Evolutionary conservation across 2,888 invertebrate genomes (phyloP).

Genomic region (Thumatha senex): DNA sequence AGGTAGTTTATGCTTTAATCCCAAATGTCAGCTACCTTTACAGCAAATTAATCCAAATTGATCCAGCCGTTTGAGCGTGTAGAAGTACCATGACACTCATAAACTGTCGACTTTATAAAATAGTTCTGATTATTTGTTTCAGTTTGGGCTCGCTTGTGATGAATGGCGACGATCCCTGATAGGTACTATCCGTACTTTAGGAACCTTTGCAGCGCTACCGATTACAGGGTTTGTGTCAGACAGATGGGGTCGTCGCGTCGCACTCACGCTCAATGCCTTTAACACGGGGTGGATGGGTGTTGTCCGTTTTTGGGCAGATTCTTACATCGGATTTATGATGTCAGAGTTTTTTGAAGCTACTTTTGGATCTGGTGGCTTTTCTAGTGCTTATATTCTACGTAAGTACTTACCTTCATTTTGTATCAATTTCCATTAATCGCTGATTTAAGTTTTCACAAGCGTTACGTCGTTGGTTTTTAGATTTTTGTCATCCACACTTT

Average conservation of each 20-base stretch:
- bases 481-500: no score
- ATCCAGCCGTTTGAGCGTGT: no score
- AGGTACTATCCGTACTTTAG: constrained; percentile 87
- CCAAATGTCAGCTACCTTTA: no score
- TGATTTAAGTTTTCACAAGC: no score
- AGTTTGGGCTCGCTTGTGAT: constrained; percentile 85
- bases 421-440: no score
- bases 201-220: constrained; percentile 86
- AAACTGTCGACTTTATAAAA: no score
- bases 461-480: no score
- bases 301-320: constrained; percentile 80
- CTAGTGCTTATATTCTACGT: constrained; percentile 87
- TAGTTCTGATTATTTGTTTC: not conserved
- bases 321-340: constrained; percentile 85
- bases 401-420: constrained; percentile 37
- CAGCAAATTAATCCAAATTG: no score
- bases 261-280: constrained; percentile 81
- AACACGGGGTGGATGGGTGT: constrained; percentile 85
- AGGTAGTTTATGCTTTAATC: no score
- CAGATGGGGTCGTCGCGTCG: constrained; percentile 85
- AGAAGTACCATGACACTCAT: no score
- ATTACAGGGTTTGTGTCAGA: constrained; percentile 88
- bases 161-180: constrained; percentile 88
- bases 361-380: constrained; percentile 86
- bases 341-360: constrained; percentile 88